A percentile compares a stretch with the other conserved stretches of the same genome.
phyloP scores from a whole-genome alignment of 92 coral and sea anemone genomes.

The Epizoanthus stellaris region DNA sequence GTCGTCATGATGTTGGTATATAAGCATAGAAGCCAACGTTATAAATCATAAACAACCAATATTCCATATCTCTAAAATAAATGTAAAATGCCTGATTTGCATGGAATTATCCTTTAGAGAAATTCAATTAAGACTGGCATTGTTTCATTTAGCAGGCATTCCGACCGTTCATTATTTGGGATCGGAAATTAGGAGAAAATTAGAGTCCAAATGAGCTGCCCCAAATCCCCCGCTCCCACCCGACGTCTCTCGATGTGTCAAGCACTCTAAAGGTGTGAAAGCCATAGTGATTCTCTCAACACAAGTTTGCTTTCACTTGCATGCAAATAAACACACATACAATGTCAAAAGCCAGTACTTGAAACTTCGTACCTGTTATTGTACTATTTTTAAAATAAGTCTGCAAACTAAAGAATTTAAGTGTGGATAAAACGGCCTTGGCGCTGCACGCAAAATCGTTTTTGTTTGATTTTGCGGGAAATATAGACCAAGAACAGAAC shows the following conservation, averaged over 20 bases:
- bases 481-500: background rate
- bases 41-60: background rate
- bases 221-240: background rate
- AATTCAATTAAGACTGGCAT: slow-evolving; percentile 56
- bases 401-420: slow-evolving; percentile 4
- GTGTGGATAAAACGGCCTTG: too few relatives aligned
- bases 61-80: slow-evolving; percentile 10
- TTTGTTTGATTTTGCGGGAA: background rate
- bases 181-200: slow-evolving; percentile 39
- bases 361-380: slow-evolving; percentile 30
- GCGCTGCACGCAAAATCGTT: background rate
- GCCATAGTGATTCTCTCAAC: background rate
- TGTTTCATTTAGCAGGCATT: slow-evolving; percentile 41
- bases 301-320: background rate
- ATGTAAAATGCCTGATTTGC: slow-evolving; percentile 51
- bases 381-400: background rate
- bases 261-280: slow-evolving; percentile 17
- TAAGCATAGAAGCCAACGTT: background rate
- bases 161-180: slow-evolving; percentile 39
- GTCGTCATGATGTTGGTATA: background rate
- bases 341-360: slow-evolving; percentile 23
- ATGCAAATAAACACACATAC: slow-evolving; percentile 28
- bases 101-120: slow-evolving; percentile 39
- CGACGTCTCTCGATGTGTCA: background rate
- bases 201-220: slow-evolving; percentile 27